These are phyloP conservation scores for Mormyrops boulengeri DNA, from an alignment of 2,797 vertebrate species.

Conservation along the genomic window DNA sequence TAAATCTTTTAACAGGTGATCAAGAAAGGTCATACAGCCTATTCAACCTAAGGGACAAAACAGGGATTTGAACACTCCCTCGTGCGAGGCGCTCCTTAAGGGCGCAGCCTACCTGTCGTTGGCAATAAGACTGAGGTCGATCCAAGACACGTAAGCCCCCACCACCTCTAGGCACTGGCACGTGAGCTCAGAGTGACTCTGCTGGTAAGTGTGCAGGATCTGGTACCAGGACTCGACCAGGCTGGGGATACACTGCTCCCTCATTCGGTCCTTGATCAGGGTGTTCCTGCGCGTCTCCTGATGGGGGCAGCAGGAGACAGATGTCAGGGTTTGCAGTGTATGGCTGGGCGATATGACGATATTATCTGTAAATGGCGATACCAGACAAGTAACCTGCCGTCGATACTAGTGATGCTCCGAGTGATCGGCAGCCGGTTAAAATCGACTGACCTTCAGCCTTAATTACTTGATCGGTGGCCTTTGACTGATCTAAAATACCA, in stretches of 20 bases:
- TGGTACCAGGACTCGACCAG: conserved; percentile 98
- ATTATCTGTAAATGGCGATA: background rate
- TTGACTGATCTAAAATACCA: background rate
- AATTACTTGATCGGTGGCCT: background rate
- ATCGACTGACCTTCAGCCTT: background rate
- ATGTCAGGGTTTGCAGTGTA: background rate
- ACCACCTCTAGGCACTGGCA: conserved; percentile 99
- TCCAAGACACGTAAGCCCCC: conserved; percentile 94
- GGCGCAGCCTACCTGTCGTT: conserved; percentile 77
- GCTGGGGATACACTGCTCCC: conserved; percentile 90
- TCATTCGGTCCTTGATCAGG: conserved; percentile 89
- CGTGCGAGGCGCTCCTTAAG: background rate
- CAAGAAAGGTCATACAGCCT: background rate
- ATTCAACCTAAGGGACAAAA: background rate
- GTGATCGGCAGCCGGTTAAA: background rate
- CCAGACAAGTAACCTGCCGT: background rate
- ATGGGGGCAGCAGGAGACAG: background rate
- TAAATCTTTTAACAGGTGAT: background rate
- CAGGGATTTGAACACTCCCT: background rate
- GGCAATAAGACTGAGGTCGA: conserved; percentile 94
- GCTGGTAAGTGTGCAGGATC: conserved; percentile 92
- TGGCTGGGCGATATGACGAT: background rate
- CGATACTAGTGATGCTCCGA: background rate
- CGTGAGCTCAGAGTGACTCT: conserved; percentile 85
- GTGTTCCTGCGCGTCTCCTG: conserved; percentile 92